Percentiles rank a stretch among this genome's conserved stretches.
phyloP scores from a whole-genome alignment of 2,888 invertebrate species.

The Heliothis peltigera region DNA sequence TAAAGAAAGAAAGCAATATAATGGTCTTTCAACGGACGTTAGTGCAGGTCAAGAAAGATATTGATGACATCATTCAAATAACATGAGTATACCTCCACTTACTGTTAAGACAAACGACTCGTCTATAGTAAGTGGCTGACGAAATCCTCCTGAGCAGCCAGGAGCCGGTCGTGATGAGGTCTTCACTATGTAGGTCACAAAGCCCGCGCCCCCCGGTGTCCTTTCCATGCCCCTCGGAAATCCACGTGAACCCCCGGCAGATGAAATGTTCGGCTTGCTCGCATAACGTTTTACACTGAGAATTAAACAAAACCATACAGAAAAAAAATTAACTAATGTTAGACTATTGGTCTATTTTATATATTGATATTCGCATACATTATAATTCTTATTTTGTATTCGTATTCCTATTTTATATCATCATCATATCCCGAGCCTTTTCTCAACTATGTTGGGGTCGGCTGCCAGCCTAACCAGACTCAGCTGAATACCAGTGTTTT shows the following conservation, averaged over 20 bases:
- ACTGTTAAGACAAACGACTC: constrained; percentile 96
- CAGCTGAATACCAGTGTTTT: too few relatives aligned
- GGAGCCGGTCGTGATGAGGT: constrained; percentile 94
- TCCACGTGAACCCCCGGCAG: constrained; percentile 93
- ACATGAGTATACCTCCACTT: constrained; percentile 69
- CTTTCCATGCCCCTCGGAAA: constrained; percentile 51
- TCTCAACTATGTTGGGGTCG: too few relatives aligned
- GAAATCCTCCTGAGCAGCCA: constrained; percentile 90
- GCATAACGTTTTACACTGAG: constrained; percentile 91
- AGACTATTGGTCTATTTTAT: too few relatives aligned
- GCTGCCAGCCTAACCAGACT: too few relatives aligned
- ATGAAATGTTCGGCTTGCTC: constrained; percentile 91
- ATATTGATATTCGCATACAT: too few relatives aligned
- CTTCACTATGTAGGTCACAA: constrained; percentile 95
- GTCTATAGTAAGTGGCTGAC: constrained; percentile 93
- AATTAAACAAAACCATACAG: constrained; percentile 11
- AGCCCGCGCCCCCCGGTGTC: constrained; percentile 67
- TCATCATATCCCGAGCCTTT: too few relatives aligned
- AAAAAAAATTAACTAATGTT: too few relatives aligned
- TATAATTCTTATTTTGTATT: too few relatives aligned
- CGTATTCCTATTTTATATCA: too few relatives aligned
- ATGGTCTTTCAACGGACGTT: too few relatives aligned
- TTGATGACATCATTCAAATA: background rate
- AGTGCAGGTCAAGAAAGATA: background rate
- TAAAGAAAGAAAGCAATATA: too few relatives aligned